These are phyloP conservation scores for Campodea augens DNA, from an alignment of 1,140 invertebrate species.

Conservation along the genomic window DNA sequence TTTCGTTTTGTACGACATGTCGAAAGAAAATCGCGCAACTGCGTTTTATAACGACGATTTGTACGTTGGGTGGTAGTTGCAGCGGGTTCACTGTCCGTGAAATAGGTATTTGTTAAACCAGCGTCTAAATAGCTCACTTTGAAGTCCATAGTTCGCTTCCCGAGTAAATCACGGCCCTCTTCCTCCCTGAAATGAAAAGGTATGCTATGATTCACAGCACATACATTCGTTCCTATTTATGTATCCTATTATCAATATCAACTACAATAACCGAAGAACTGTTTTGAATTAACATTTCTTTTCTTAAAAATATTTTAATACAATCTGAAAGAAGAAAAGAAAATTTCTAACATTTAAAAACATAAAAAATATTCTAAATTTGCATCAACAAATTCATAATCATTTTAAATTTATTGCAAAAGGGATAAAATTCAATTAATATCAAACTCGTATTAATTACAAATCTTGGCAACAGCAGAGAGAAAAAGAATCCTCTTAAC, in stretches of 20 bases:
- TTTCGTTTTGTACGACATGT: slow-evolving; percentile 80
- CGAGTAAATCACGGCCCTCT: slow-evolving; percentile 85
- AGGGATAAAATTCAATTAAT: too few species aligned
- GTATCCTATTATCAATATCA: neutral
- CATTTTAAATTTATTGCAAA: too few species aligned
- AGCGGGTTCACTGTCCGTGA: slow-evolving; percentile 55
- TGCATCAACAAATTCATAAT: too few species aligned
- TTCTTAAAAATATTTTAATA: slow-evolving; percentile 1
- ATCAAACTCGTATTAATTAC: too few species aligned
- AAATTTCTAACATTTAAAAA: too few species aligned
- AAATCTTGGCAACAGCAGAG: too few species aligned
- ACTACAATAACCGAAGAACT: neutral
- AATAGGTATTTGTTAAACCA: slow-evolving; percentile 71
- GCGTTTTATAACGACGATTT: slow-evolving; percentile 76
- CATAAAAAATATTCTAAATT: slow-evolving; percentile 5
- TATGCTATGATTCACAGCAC: slow-evolving; percentile 1
- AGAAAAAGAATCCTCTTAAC: too few species aligned
- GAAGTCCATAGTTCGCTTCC: slow-evolving; percentile 95
- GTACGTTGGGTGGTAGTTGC: slow-evolving; percentile 35
- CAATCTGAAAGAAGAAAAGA: slow-evolving; percentile 5
- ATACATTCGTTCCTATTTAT: neutral
- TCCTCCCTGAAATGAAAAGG: slow-evolving; percentile 57
- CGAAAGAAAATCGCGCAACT: slow-evolving; percentile 75
- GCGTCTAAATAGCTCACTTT: slow-evolving; percentile 94
- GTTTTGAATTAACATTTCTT: neutral